Conservation (phyloP, 2,797 vertebrate species). For the Mallotus villosus region DNA sequence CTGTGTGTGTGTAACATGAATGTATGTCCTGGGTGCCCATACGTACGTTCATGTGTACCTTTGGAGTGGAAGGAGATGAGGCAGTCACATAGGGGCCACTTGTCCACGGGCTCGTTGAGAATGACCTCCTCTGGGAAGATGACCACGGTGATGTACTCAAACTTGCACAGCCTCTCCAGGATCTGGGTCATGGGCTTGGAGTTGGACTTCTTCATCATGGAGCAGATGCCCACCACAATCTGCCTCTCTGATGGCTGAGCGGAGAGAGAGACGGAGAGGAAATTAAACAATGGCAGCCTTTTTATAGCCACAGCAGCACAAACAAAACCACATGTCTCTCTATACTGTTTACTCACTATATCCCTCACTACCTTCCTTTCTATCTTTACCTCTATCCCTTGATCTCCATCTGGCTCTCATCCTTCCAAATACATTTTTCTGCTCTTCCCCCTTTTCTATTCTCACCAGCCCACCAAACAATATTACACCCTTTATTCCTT, state of each 20-base stretch:
- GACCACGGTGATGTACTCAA: conserved; percentile 93
- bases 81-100: conserved; percentile 94
- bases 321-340: too few species aligned
- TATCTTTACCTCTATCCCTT: not conserved
- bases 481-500: too few species aligned
- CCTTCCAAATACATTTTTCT: too few species aligned
- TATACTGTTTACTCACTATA: not conserved
- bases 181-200: conserved; percentile 99
- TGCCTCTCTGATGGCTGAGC: conserved; percentile 87
- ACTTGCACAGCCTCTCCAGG: conserved; percentile 93
- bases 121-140: conserved; percentile 96
- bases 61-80: conserved; percentile 98
- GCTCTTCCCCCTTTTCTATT: too few species aligned
- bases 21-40: not conserved
- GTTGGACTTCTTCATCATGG: conserved; percentile 98
- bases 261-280: conserved; percentile 5
- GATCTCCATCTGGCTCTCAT: not conserved
- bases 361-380: not conserved
- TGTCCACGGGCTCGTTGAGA: conserved; percentile 92
- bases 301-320: not conserved
- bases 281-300: not conserved
- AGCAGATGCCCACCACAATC: conserved; percentile 95
- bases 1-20: not conserved
- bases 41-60: conserved; percentile 73
- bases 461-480: too few species aligned